Evolutionary conservation across 2,797 vertebrate species (phyloP), one percentile per base, ranked within the genome.

Genomic region (Alcedo quadribrachys): DNA sequence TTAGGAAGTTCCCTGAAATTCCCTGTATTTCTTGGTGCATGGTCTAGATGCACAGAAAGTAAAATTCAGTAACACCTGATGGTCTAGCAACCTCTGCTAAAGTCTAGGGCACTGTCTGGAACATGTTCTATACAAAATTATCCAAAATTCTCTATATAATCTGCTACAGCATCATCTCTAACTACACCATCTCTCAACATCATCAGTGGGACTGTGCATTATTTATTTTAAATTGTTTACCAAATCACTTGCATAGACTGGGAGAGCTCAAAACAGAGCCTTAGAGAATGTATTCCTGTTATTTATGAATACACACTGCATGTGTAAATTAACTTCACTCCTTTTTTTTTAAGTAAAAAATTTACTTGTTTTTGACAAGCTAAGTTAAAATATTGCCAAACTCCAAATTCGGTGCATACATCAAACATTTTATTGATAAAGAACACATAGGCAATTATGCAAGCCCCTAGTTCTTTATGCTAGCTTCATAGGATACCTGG

Each of bases 401-500:
- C 65, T 87, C 91, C 33, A 93, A 89, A 85, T 12, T 53, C 61
- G 9, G 11, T 57, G 57, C 19, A 79, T 42, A 78, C 12, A 53
- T 30, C 79, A 95, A 89, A 18, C 54, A 85, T 62, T 85, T 75
- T 76, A 55, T 66, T 87, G 82, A 83, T 83, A 65, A 91, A 89
- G 69, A 91, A 32, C 53, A 70, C 45, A 58, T 15, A 76, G 50
- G 48, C 76, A 84, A 88, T 96, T 94, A 89, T 33, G 57, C 66
- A 95, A 81, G 40, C 40, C 35, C 45, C 70, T 67, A 22, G 27
- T 58, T 93, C 67, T 90, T 94, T 89, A 88, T 63, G 46, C 33
- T 22, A 69, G 74, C 83, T 92, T 94, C 86, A 70, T 55, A 90
- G 92, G 85, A 90, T 73, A 91, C 48, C 51, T 88, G 42, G 76